These are phyloP conservation scores for Leucophenga montana DNA, from an alignment of 2,888 invertebrate species.

Conservation along the genomic window DNA sequence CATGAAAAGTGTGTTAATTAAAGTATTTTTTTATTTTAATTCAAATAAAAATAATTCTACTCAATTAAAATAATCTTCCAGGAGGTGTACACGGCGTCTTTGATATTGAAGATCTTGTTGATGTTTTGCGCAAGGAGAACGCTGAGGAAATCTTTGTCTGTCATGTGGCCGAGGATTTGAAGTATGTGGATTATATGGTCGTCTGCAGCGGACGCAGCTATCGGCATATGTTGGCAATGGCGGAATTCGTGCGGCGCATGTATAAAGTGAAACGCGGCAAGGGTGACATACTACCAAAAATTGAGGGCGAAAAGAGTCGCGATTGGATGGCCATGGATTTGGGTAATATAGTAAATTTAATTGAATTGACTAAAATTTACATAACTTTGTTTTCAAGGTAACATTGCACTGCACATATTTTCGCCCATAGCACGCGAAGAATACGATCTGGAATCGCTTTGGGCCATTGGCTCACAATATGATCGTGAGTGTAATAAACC, in stretches of 20 bases:
- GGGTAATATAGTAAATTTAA: conserved; percentile 75
- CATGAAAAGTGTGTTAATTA: conserved; percentile 75
- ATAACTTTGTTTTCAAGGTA: conserved; percentile 77
- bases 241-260: conserved; percentile 83
- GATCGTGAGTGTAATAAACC: conserved; percentile 81
- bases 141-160: conserved; percentile 87
- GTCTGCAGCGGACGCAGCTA: conserved; percentile 83
- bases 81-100: conserved; percentile 89
- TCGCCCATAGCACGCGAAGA: conserved; percentile 78
- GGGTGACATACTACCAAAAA: conserved; percentile 80
- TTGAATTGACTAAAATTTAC: not conserved
- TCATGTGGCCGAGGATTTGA: conserved; percentile 80
- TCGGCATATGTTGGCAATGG: conserved; percentile 83
- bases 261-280: conserved; percentile 81
- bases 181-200: conserved; percentile 90
- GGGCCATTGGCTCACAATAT: conserved; percentile 89
- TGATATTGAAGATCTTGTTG: conserved; percentile 89
- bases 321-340: conserved; percentile 94
- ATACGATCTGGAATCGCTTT: conserved; percentile 93
- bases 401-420: conserved; percentile 93
- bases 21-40: no score
- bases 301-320: conserved; percentile 84
- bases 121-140: conserved; percentile 84
- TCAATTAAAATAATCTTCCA: conserved; percentile 64
- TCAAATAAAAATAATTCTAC: not conserved